Evolutionary conservation across 2,888 invertebrate genomes (phyloP).

Genomic region (Hydropsyche betteni): DNA sequence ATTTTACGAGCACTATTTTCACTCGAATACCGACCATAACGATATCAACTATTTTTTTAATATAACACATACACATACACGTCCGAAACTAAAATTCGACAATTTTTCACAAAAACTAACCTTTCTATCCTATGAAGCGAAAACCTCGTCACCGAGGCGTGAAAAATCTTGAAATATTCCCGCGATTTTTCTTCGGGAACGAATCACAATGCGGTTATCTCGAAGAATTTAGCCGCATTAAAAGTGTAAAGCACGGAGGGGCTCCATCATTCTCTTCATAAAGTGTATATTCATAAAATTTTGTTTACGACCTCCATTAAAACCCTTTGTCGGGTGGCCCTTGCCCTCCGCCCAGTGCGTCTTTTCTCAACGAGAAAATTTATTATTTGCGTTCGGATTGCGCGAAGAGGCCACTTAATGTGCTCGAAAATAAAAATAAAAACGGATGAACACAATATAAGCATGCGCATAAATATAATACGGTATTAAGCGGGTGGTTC

Average conservation of each 20-base stretch:
- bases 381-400: too few species aligned
- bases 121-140: background rate
- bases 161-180: constrained; percentile 14
- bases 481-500: too few species aligned
- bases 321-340: constrained; percentile 10
- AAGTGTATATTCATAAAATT: constrained; percentile 36
- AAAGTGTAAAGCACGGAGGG: background rate
- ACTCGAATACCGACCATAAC: too few species aligned
- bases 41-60: too few species aligned
- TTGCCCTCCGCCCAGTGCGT: background rate
- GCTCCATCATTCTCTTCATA: constrained; percentile 33
- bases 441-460: too few species aligned
- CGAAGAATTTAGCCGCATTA: constrained; percentile 28
- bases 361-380: constrained; percentile 19
- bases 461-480: too few species aligned
- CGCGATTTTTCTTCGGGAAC: background rate
- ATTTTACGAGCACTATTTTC: constrained; percentile 11
- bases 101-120: background rate
- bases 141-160: background rate
- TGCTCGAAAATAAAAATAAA: too few species aligned
- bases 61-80: background rate
- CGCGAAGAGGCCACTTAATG: too few species aligned
- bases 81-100: background rate
- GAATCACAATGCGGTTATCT: constrained; percentile 29
- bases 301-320: constrained; percentile 36